phyloP scores from a whole-genome alignment of 2,797 vertebrate genomes.

The Thalassophryne amazonica region DNA sequence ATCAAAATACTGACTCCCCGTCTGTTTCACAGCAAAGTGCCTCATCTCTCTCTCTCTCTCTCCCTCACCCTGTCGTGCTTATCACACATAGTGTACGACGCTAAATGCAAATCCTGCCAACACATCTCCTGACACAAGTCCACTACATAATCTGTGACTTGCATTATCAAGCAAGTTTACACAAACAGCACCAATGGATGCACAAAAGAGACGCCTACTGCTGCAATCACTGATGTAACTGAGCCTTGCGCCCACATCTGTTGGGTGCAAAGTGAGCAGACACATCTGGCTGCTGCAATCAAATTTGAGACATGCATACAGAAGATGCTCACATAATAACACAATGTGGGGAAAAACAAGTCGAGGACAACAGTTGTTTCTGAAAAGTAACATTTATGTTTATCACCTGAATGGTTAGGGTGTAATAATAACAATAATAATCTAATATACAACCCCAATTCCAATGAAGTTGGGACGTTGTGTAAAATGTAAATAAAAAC shows the following conservation, averaged over 20 bases:
- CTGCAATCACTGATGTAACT: constrained; percentile 48
- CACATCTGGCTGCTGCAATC: constrained; percentile 47
- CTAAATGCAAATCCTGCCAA: constrained; percentile 35
- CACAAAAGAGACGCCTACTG: constrained; percentile 24
- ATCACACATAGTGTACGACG: background rate
- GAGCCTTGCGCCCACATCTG: constrained; percentile 41
- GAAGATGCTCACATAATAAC: constrained; percentile 23
- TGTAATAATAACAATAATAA: too few species aligned
- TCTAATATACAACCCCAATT: too few species aligned
- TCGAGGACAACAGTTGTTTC: too few species aligned
- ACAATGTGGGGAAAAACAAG: background rate
- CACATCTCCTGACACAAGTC: constrained; percentile 4
- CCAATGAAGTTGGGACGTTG: too few species aligned
- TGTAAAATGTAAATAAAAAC: too few species aligned
- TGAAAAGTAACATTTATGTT: too few species aligned
- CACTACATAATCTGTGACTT: constrained; percentile 9
- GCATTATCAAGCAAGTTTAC: constrained; percentile 27
- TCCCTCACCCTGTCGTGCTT: background rate
- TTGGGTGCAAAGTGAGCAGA: constrained; percentile 47
- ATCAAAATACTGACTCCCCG: constrained; percentile 51
- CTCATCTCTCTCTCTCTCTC: background rate
- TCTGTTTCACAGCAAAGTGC: constrained; percentile 40
- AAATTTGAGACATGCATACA: constrained; percentile 45
- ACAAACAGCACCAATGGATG: constrained; percentile 46
- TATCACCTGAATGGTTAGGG: too few species aligned